These are phyloP conservation scores for Teleopsis dalmanni DNA, from an alignment of 1,140 invertebrate species.

Conservation along the genomic window DNA sequence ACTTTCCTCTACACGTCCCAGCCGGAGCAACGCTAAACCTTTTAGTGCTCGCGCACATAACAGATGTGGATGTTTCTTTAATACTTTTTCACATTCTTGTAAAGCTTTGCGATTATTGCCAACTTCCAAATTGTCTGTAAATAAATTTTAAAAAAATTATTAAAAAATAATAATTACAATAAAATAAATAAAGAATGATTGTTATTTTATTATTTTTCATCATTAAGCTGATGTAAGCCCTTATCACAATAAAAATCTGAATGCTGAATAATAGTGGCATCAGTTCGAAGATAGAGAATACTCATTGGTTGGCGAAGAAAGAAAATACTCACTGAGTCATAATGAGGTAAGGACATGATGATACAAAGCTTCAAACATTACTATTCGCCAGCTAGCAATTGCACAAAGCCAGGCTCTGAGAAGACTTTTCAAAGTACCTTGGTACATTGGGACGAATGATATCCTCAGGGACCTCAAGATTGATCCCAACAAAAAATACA, in stretches of 20 bases:
- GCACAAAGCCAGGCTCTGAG: no score
- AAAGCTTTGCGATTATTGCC: conserved; percentile 96
- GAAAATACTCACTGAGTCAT: no score
- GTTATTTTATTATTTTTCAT: neutral
- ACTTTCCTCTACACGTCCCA: conserved; percentile 76
- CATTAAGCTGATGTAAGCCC: neutral
- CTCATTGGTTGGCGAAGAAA: no score
- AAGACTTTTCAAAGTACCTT: no score
- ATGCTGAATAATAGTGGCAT: no score
- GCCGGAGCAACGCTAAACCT: conserved; percentile 76
- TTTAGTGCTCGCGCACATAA: conserved; percentile 88
- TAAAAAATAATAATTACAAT: neutral
- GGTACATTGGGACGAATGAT: no score
- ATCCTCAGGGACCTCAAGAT: no score
- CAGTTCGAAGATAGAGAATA: no score
- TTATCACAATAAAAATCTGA: neutral
- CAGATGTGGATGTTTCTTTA: conserved; percentile 85
- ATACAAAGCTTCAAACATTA: no score
- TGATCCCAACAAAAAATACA: no score
- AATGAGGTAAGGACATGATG: no score
- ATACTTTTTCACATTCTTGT: conserved; percentile 93
- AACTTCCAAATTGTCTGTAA: conserved; percentile 87
- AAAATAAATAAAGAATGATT: neutral
- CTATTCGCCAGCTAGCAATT: no score
- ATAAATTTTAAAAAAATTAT: neutral